Evolutionary conservation across 2,888 invertebrate species (phyloP).

Genomic region (Agrenia bidenticulata): DNA sequence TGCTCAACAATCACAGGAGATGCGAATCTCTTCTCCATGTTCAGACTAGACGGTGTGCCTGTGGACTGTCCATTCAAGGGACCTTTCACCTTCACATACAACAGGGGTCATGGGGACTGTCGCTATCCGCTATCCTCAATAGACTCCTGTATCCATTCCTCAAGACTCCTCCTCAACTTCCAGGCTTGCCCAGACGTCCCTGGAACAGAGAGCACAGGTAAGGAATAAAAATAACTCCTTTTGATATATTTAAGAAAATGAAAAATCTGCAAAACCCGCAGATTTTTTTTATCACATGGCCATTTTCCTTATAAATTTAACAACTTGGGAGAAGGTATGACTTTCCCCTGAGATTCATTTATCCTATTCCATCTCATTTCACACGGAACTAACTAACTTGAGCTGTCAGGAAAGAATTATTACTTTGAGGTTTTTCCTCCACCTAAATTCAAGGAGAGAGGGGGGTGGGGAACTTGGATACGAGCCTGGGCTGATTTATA

Average conservation of each 20-base stretch:
- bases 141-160: conserved; percentile 90
- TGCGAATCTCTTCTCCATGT: conserved; percentile 84
- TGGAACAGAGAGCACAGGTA: conserved; percentile 87
- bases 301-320: background rate
- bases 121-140: conserved; percentile 84
- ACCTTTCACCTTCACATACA: conserved; percentile 90
- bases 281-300: background rate
- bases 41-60: conserved; percentile 81
- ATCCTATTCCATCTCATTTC: conserved; percentile 22
- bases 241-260: background rate
- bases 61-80: conserved; percentile 85
- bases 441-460: too few relatives aligned
- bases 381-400: conserved; percentile 18
- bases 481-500: background rate
- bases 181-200: conserved; percentile 92
- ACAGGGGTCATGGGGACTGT: conserved; percentile 86
- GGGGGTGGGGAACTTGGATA: too few relatives aligned
- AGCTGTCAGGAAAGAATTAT: conserved; percentile 13
- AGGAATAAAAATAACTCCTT: conserved; percentile 50
- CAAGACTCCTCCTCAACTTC: conserved; percentile 82
- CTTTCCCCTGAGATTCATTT: conserved; percentile 14
- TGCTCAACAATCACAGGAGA: conserved; percentile 63
- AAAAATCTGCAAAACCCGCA: background rate
- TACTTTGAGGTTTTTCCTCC: conserved; percentile 5
- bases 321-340: background rate